A percentile compares a stretch with the other conserved stretches of the same genome.
Evolutionary conservation across 2,113 vertebrate species (phyloP).

Genomic region (Leiothrix lutea): DNA sequence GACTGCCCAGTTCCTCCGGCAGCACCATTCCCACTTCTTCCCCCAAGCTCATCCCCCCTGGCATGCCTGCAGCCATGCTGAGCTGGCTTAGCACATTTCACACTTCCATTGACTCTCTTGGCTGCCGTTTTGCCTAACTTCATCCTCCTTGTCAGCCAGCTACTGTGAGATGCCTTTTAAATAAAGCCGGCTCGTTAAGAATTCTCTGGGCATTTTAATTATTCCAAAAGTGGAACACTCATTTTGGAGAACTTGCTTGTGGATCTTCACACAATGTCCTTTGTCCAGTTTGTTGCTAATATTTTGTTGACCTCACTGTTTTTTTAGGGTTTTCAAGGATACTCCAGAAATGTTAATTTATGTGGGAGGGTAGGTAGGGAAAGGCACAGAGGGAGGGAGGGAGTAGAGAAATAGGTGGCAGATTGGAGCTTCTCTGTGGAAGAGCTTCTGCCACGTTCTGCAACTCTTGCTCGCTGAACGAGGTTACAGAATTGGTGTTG

Average conservation of each 20-base stretch:
- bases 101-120: constrained; percentile 53
- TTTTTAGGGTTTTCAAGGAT: not conserved
- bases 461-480: rapidly evolving
- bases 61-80: not conserved
- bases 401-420: not conserved
- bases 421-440: not conserved
- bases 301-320: not conserved
- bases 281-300: not conserved
- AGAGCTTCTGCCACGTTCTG: not conserved
- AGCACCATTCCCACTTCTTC: rapidly evolving
- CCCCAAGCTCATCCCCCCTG: not conserved
- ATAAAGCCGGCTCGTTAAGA: not conserved
- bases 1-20: rapidly evolving
- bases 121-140: constrained; percentile 30
- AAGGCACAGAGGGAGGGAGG: not conserved
- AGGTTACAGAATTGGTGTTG: rapidly evolving
- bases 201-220: constrained; percentile 13
- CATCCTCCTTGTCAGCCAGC: constrained; percentile 44
- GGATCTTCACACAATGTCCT: not conserved
- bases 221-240: not conserved
- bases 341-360: not conserved
- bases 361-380: not conserved
- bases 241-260: not conserved
- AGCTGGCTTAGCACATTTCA: constrained; percentile 19
- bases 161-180: constrained; percentile 17